Percentiles rank a stretch among this genome's conserved stretches.
These are phyloP conservation scores for Tragelaphus oryx DNA, from an alignment of 2,797 vertebrate genomes.

Conservation along the genomic window DNA sequence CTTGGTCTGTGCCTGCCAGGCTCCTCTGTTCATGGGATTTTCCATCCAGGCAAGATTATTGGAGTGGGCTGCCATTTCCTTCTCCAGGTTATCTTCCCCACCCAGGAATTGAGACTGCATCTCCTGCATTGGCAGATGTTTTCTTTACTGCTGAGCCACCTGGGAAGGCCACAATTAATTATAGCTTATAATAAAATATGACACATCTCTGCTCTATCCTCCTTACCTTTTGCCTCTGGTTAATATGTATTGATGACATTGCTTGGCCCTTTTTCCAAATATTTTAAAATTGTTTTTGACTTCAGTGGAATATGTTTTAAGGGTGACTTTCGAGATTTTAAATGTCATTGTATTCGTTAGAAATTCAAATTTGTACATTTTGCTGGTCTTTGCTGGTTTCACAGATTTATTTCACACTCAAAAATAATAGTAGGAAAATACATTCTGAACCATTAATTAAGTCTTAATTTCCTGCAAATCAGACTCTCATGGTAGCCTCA, in stretches of 20 bases:
- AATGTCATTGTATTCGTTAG: slow-evolving; percentile 65
- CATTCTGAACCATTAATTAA: slow-evolving; percentile 45
- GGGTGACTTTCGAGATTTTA: slow-evolving; percentile 55
- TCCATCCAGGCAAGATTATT: neutral
- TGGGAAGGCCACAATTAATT: neutral
- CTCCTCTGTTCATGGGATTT: neutral
- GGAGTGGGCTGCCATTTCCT: neutral
- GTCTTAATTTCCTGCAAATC: slow-evolving; percentile 49
- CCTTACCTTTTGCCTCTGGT: slow-evolving; percentile 29
- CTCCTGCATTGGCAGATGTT: neutral
- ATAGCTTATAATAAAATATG: neutral
- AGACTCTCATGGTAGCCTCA: neutral
- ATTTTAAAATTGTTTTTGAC: slow-evolving; percentile 56
- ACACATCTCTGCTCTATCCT: neutral
- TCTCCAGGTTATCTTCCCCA: neutral
- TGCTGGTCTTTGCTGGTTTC: slow-evolving; percentile 50
- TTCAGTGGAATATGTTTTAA: slow-evolving; percentile 41
- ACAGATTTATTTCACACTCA: slow-evolving; percentile 69
- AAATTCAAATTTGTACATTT: slow-evolving; percentile 61
- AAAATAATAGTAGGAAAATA: slow-evolving; percentile 60
- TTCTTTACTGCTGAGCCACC: neutral
- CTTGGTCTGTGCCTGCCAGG: neutral
- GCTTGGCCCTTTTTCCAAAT: slow-evolving; percentile 32
- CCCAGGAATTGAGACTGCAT: neutral
- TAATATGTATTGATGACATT: neutral